Percentiles rank a stretch among this genome's conserved stretches.
Conservation (phyloP, 2,113 vertebrate species). For the Pomatostomus ruficeps region DNA sequence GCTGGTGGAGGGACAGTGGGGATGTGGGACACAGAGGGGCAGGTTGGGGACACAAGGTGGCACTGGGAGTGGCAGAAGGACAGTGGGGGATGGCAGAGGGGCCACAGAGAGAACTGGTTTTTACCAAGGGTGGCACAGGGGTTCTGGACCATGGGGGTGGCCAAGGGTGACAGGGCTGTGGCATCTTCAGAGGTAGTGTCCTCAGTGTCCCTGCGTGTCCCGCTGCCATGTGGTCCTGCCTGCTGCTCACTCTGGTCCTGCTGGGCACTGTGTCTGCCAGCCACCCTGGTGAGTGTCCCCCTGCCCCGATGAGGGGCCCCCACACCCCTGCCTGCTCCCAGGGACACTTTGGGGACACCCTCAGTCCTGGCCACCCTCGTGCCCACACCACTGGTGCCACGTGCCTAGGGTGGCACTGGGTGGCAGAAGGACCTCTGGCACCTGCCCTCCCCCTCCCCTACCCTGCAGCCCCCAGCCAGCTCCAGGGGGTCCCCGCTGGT, state of each 20-base stretch:
- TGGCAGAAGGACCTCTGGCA: background rate
- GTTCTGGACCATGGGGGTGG: background rate
- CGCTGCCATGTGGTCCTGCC: background rate
- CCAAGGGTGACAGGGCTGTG: background rate
- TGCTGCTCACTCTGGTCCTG: background rate
- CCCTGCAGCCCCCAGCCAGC: background rate
- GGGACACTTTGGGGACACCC: background rate
- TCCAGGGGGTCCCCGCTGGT: fast-evolving
- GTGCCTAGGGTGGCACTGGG: fast-evolving
- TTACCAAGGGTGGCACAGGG: background rate
- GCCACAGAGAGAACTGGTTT: no score
- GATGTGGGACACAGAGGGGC: background rate
- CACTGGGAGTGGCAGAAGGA: background rate
- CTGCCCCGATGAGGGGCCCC: background rate
- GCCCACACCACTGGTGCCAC: no score
- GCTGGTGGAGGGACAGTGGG: background rate
- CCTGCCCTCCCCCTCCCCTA: background rate
- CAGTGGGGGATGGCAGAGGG: background rate
- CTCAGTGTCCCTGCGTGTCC: background rate
- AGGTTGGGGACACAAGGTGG: background rate
- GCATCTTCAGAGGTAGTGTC: background rate
- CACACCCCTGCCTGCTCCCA: fast-evolving
- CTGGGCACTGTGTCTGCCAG: background rate
- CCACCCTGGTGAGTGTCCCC: background rate
- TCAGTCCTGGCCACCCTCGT: background rate